A percentile compares a stretch with the other conserved stretches of the same genome.
Conservation (phyloP, 2,888 invertebrate species). For the Noctuana brunneofusca region DNA sequence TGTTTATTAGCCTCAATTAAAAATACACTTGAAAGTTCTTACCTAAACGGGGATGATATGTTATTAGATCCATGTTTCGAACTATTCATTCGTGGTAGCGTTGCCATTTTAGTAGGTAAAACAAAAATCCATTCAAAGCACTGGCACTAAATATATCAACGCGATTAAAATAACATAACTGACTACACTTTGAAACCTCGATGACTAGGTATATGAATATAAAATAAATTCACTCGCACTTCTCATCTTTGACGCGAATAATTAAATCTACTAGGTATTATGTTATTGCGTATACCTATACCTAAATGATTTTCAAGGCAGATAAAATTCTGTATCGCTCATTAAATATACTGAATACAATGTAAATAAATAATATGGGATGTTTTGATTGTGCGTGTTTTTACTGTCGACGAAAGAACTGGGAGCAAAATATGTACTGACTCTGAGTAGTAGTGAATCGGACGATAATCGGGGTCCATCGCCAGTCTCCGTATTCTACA, state of each 20-base stretch:
- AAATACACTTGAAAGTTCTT: conserved; percentile 35
- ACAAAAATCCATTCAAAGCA: conserved; percentile 25
- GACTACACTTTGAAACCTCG: conserved; percentile 45
- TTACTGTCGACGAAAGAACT: conserved; percentile 51
- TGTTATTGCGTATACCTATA: neutral
- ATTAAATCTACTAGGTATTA: neutral
- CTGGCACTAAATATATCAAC: conserved; percentile 22
- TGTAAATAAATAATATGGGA: conserved; percentile 50
- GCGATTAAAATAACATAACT: conserved; percentile 41
- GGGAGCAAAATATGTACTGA: conserved; percentile 66
- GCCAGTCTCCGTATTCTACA: conserved; percentile 49
- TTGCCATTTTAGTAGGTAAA: conserved; percentile 60
- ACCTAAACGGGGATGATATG: conserved; percentile 73
- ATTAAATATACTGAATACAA: neutral
- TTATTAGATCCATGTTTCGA: conserved; percentile 62
- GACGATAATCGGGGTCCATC: conserved; percentile 59
- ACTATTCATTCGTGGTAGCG: conserved; percentile 71
- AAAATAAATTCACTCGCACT: conserved; percentile 16
- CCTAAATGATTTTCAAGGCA: neutral
- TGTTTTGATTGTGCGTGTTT: conserved; percentile 47
- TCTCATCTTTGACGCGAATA: conserved; percentile 8
- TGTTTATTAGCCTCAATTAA: no score
- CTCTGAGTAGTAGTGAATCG: conserved; percentile 47
- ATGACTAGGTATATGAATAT: conserved; percentile 38
- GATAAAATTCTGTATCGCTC: neutral